Evolutionary conservation across 2,113 vertebrate species (phyloP).

Genomic region (Forbesichthys papilliferus): DNA sequence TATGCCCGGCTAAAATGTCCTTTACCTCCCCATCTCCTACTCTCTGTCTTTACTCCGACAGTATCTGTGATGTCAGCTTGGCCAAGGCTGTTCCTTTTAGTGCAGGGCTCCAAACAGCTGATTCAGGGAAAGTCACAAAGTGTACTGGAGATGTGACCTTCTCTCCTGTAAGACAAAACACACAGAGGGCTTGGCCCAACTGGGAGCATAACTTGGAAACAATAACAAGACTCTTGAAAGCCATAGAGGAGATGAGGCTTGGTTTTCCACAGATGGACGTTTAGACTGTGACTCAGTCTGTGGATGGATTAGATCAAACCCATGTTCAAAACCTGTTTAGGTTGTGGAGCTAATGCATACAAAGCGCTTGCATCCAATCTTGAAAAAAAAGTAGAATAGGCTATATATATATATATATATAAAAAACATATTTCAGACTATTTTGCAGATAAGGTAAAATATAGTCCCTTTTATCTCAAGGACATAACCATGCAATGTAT

Average conservation of each 20-base stretch:
- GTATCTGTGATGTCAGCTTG: slow-evolving; percentile 65
- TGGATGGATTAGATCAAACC: slow-evolving; percentile 8
- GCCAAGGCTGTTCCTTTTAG: slow-evolving; percentile 76
- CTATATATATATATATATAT: too few species aligned
- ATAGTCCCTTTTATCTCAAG: background rate
- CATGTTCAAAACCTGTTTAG: background rate
- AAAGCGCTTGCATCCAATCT: too few species aligned
- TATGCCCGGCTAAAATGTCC: slow-evolving; percentile 49
- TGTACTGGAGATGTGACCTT: slow-evolving; percentile 82
- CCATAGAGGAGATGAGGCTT: slow-evolving; percentile 42
- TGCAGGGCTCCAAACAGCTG: slow-evolving; percentile 76
- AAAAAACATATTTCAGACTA: background rate
- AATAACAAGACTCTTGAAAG: slow-evolving; percentile 67
- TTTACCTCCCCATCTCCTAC: slow-evolving; percentile 56
- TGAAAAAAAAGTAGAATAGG: too few species aligned
- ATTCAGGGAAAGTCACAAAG: slow-evolving; percentile 82
- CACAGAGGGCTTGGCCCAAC: slow-evolving; percentile 43
- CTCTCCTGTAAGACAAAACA: slow-evolving; percentile 87
- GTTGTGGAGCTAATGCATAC: too few species aligned
- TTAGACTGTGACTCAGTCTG: background rate
- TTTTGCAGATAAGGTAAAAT: background rate
- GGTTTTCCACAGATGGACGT: slow-evolving; percentile 33
- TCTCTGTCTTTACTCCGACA: slow-evolving; percentile 6
- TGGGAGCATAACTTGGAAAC: slow-evolving; percentile 70
- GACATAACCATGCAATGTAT: background rate